Base-by-base conservation (phyloP, 2,113 vertebrate genomes). In the Pelecanoides urinatrix region DNA sequence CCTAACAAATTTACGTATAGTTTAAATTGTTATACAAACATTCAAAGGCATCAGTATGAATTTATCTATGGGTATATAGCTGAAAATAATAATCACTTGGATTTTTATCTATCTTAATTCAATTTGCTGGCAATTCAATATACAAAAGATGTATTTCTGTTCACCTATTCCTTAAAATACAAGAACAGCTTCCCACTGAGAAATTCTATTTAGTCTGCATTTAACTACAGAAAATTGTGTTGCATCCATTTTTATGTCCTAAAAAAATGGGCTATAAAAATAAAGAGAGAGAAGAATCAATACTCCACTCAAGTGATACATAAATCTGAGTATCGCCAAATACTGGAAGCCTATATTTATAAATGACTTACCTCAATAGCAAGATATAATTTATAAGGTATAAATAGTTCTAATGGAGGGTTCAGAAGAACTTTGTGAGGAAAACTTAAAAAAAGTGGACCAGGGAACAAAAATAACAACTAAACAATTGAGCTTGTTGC, bases 211-310 rank as follows among this genome's bases (percentile, higher is more conserved):
- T 72, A 53, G 16, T 34, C 13, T 92, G 45, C 17, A 68, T 49
- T 89, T 92, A 86, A 45, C 47, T 86, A 74, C 29, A 81, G 29
- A 83, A 93, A 77, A 94, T 21, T 56, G 34, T 30, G 5, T 72
- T 84, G 47, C 45, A 86, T 53, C 13, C 38, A 56, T 80, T 89
- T 92, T 96, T 58, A 63, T 65, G 19, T 75, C 50, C 68, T 73
- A 73, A 92, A 94, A 90, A 72, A 13, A 15, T n/a, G 44, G 10
- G 7, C 68, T 68, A 53, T 75, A 89, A 91, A 93, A 93, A 58
- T 58, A 76, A 62, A 91, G 52, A 92, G 13, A 63, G 49, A 85
- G 38, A 59, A 81, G 65, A 83, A 94, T 95, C 95, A 73, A 96
- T 97, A 94, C 7, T 75, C 47, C 30, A 72, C 76, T 95, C 66